phyloP scores from a whole-genome alignment of 2,113 vertebrate species.

The Daphoenositta chrysoptera region DNA sequence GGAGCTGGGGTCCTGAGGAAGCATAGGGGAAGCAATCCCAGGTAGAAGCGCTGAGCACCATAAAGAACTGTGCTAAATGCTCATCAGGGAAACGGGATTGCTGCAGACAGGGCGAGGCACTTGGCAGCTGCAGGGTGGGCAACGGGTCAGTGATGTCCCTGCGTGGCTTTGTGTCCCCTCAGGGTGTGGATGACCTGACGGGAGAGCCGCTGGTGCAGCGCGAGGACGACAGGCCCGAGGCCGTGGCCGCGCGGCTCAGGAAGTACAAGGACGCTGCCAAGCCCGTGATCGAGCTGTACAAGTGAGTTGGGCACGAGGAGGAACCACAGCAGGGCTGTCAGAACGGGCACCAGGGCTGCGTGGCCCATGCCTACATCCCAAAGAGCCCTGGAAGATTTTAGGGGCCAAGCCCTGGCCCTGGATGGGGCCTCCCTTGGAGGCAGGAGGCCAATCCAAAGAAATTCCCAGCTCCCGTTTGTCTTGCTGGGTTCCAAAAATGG shows the following conservation, averaged over 20 bases:
- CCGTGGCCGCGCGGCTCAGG: slow-evolving; percentile 83
- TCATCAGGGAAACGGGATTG: not conserved
- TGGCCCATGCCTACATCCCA: accelerated
- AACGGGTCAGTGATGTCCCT: not conserved
- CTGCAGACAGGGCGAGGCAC: accelerated
- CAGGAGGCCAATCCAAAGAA: not conserved
- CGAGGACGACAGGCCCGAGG: slow-evolving; percentile 89
- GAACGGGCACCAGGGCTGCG: not conserved
- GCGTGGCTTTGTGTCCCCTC: not conserved
- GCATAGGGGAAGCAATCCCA: accelerated
- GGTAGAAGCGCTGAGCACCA: accelerated
- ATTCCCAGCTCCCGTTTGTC: not conserved
- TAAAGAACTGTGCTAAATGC: accelerated
- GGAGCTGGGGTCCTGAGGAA: not conserved
- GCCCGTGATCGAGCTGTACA: slow-evolving; percentile 91
- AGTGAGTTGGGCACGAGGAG: slow-evolving; percentile 68
- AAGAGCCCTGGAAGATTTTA: not conserved
- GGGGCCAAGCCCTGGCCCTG: not conserved
- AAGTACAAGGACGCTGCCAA: slow-evolving; percentile 95
- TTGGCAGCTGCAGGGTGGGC: not conserved
- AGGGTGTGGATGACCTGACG: slow-evolving; percentile 90
- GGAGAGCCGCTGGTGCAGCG: slow-evolving; percentile 88
- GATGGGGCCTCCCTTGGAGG: accelerated
- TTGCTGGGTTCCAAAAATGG: not conserved
- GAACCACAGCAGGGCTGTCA: not conserved